Evolutionary conservation across 2,113 vertebrate genomes (phyloP).

Genomic region (Tamias sibiricus): DNA sequence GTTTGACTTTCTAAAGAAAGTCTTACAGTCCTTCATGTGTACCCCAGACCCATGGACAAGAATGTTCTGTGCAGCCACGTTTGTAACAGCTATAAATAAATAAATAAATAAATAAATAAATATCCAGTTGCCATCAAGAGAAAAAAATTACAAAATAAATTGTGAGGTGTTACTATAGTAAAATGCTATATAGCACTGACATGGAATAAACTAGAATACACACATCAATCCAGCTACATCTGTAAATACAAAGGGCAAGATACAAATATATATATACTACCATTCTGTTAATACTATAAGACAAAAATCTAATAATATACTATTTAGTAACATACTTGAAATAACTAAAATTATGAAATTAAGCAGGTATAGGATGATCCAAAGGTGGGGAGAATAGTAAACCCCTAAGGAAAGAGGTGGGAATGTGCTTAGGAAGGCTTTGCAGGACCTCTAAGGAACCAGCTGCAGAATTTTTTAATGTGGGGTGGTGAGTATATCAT

Average conservation of each 20-base stretch:
- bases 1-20: not conserved
- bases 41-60: not conserved
- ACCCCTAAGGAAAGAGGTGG: not conserved
- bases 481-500: not conserved
- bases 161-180: not conserved
- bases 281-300: not conserved
- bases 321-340: not conserved
- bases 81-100: no score
- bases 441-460: not conserved
- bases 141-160: not conserved
- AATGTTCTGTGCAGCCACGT: not conserved
- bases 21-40: not conserved
- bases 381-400: not conserved
- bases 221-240: not conserved
- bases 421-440: no score
- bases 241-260: not conserved
- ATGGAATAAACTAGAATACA: not conserved
- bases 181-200: not conserved
- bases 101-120: not conserved
- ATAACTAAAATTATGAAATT: not conserved
- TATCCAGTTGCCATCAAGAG: not conserved
- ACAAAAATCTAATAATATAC: not conserved
- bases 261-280: not conserved
- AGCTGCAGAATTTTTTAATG: not conserved
- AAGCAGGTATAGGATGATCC: not conserved